Evolutionary conservation across 2,113 vertebrate species (phyloP), one percentile per base, ranked within the genome.

Genomic region (Phoenicopterus ruber): DNA sequence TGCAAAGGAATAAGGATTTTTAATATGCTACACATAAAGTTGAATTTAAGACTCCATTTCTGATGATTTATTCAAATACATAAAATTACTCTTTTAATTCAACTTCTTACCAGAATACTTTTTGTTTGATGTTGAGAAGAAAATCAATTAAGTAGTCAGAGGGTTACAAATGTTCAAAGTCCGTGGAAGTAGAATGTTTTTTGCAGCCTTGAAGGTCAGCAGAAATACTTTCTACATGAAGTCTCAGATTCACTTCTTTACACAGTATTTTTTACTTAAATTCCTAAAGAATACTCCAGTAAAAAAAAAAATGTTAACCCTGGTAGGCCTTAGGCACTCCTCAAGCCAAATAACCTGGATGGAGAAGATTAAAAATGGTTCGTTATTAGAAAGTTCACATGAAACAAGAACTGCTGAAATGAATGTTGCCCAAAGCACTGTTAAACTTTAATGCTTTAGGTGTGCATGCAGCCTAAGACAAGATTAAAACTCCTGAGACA

Each of bases 311-410:
- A 26, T 3, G 5, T 29, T 74, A 74, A 86, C 55, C 28, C 26
- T 82, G 24, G 21, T 71, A 69, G 44, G 77, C 69, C 92, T 85
- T 72, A 69, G 93, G 93, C 87, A 73, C 12, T 91, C 24, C 54
- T 81, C 69, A 84, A 81, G 32, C 77, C 93, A 86, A 86, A 91
- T 76, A 94, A 84, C 78, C 66, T 93, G 87, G 70, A 76, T 1
- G 3, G 62, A 69, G 49, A 58, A 96, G 90, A 96, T 94, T 90
- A 93, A 94, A 93, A 92, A 49, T 65, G 19, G 21, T 52, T 87
- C 32, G 69, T 82, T 94, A 93, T 86, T 84, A 96, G 55, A 92
- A 97, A 94, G 76, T 88, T 94, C 92, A 92, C 72, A 84, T 50
- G 72, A 94, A 94, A 92, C 67, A 86, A 86, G 62, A 93, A 90